These are phyloP conservation scores for Macrochelys suwanniensis DNA, from an alignment of 2,797 vertebrate genomes.

Conservation along the genomic window DNA sequence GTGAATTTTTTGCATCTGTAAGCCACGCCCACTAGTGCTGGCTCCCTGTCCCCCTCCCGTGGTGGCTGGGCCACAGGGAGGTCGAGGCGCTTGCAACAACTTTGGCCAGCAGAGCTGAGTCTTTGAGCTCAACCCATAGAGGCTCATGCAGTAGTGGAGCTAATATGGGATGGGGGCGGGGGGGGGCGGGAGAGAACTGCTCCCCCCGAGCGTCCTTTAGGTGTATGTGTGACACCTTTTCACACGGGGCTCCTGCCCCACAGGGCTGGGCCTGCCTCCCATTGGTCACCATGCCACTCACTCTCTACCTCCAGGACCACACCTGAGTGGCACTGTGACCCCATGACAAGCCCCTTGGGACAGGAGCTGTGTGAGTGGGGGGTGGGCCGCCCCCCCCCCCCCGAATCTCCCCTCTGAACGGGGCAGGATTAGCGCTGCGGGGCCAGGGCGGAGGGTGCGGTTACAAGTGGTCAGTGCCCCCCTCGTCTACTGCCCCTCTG, in stretches of 20 bases:
- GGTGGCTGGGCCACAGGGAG: background rate
- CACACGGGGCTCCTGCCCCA: background rate
- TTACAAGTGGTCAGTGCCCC: background rate
- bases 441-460: background rate
- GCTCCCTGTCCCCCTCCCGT: background rate
- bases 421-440: background rate
- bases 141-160: background rate
- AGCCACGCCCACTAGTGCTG: background rate
- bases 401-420: background rate
- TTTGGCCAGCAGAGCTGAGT: background rate
- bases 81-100: background rate
- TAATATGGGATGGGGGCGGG: no score
- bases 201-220: background rate
- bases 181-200: no score
- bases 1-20: background rate
- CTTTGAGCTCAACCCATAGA: background rate
- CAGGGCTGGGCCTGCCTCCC: no score
- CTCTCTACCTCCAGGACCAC: background rate
- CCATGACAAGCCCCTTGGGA: background rate
- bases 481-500: background rate
- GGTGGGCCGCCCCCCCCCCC: no score
- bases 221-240: no score
- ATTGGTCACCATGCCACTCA: no score
- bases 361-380: no score
- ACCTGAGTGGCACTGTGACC: background rate